Base-by-base conservation (phyloP, 2,797 vertebrate species). In the Squalus acanthias region DNA sequence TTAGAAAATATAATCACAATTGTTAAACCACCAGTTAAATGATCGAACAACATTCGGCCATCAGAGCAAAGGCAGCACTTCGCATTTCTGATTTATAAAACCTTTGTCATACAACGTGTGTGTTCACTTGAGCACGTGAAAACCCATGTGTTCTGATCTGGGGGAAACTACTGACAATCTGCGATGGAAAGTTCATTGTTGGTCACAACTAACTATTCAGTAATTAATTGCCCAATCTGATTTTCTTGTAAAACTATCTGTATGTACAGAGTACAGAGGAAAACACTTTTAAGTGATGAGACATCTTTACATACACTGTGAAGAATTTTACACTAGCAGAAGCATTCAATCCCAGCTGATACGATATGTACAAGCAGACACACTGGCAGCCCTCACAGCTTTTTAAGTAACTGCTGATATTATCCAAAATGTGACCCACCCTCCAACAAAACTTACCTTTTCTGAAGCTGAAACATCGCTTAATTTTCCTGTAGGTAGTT, bases 401-500 rank as follows among this genome's bases (percentile, higher is more conserved):
- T 93, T 93, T 67, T 93, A 67, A 93, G 39, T 39, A 63, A 17
- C 63, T 93, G 65, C 89, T 92, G 89, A 89, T 26, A 46, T 85
- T 46, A 85, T 76, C 74, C 74, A 96, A 96, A 96, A 79, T 46
- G 15, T 46, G 39, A 9, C 65, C 85, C 79, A 53, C 72, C 50
- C 95, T 79, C 94, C 96, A 65, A 94, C 88, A 96, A 96, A 96
- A 98, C 98, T 98, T 98, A 99, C 99, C 98, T 97, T 98, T 98
- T 96, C 98, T 98, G 97, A 98, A 98, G 97, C 97, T 98, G 97
- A 99, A 97, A 96, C 98, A 99, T 69, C 98, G 97, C 96, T 98
- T 98, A 96, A 99, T 98, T 98, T 98, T 99, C 97, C 97, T 97
- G 96, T 99, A 98, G 96, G 99, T 98, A 89, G 97, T 98, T 97